A percentile compares a stretch with the other conserved stretches of the same genome.
Conservation (phyloP, 2,888 invertebrate species). For the Cylloceria caligata region DNA sequence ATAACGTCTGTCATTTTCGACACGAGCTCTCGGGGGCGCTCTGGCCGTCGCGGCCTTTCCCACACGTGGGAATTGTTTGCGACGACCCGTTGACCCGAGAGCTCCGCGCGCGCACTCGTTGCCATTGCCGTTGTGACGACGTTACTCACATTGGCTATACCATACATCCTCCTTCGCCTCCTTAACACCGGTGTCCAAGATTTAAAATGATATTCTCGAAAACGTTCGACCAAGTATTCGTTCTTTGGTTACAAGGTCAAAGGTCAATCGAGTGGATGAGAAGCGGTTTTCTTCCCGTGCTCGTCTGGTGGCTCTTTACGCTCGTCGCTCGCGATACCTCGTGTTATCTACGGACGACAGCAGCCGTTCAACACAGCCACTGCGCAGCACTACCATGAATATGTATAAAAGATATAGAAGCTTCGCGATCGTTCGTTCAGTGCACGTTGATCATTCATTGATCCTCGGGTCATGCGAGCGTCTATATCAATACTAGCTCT, state of each 20-base stretch:
- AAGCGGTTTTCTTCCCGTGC: not conserved
- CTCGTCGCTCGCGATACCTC: too few species aligned
- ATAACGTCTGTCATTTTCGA: slow-evolving; percentile 74
- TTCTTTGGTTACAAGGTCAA: slow-evolving; percentile 46
- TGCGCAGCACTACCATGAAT: slow-evolving; percentile 57
- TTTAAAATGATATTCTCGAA: slow-evolving; percentile 10
- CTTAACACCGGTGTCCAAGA: slow-evolving; percentile 44
- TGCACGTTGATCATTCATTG: slow-evolving; percentile 80
- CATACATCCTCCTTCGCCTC: slow-evolving; percentile 71
- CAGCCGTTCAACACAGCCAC: slow-evolving; percentile 31
- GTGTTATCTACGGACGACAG: too few species aligned
- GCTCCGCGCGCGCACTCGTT: slow-evolving; percentile 73
- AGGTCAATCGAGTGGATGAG: slow-evolving; percentile 27
- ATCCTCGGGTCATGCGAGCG: slow-evolving; percentile 80
- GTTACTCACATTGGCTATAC: slow-evolving; percentile 74
- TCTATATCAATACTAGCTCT: slow-evolving; percentile 67
- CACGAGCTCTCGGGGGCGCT: slow-evolving; percentile 67
- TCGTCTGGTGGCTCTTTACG: not conserved
- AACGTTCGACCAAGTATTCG: not conserved
- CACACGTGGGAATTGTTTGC: slow-evolving; percentile 83
- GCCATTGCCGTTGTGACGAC: slow-evolving; percentile 76
- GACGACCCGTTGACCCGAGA: slow-evolving; percentile 81
- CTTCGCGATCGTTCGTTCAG: slow-evolving; percentile 57
- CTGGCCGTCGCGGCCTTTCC: slow-evolving; percentile 78
- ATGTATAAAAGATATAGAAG: slow-evolving; percentile 62